Evolutionary conservation across 64 coral and sea anemone genomes (phyloP), one percentile per base, ranked within the genome.

Genomic region (Orbicella faveolata): DNA sequence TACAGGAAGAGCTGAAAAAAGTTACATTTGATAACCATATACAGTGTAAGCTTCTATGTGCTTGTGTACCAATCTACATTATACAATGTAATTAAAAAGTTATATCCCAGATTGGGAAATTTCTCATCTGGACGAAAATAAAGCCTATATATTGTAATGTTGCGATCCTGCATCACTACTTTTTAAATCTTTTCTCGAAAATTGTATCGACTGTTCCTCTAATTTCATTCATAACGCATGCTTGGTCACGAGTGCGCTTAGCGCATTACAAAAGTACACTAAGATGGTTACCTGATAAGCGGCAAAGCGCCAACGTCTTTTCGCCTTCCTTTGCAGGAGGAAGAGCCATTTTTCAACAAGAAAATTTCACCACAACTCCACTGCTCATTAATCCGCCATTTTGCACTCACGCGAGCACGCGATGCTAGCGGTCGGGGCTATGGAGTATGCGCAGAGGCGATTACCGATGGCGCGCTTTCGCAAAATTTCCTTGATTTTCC

Each of bases 261-360:
- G 21, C n/a, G 30, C 21, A 33, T 12, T 10, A 11, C 1, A 9
- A 70, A 26, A 70, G 6, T 23, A 25, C 0, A 23, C 20, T 9
- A 15, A 72, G 79, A 41, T 57, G 9, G 75, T 36, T 65, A 97
- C 95, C 92, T 91, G 95, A 97, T 79, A 97, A 63, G 81, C 95
- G 87, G 48, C 70, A 74, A 83, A 91, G 73, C 63, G 74, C 78
- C 15, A 80, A 7, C 20, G 92, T 35, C 34, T 84, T 94, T 15
- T 90, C 88, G 18, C 57, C 83, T 15, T 74, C 52, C 6, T 67
- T 82, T 41, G 83, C 61, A 7, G 73, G 76, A 21, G 83, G 92
- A 61, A 90, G 83, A 13, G 84, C 90, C 82, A 85, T 85, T 17
- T 68, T 72, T 13, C 36, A 51, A 21, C 2, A 16, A 52, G 20